Percentiles rank a stretch among this genome's conserved stretches.
Evolutionary conservation across 2,797 vertebrate genomes (phyloP).

Genomic region (Silurus lanzhouensis): DNA sequence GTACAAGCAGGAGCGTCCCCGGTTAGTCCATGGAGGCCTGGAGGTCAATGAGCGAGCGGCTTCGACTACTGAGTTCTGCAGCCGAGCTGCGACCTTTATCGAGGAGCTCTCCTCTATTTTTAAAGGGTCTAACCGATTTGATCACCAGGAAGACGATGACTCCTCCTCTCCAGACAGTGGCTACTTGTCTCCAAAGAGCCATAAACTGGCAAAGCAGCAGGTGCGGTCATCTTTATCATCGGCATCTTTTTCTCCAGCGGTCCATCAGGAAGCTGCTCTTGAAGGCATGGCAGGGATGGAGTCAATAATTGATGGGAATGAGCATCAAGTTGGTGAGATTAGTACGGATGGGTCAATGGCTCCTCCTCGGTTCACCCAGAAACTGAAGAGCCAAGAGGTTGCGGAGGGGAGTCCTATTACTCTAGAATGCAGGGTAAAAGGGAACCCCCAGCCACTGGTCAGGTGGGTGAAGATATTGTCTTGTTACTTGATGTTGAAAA

Average conservation of each 20-base stretch:
- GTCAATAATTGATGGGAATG: conserved; percentile 32
- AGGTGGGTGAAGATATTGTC: conserved; percentile 75
- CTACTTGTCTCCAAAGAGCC: conserved; percentile 87
- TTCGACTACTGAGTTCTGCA: conserved; percentile 83
- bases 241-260: conserved; percentile 54
- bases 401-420: conserved; percentile 87
- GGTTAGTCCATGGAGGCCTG: conserved; percentile 68
- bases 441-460: conserved; percentile 86
- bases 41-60: conserved; percentile 71
- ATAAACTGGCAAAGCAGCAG: conserved; percentile 58
- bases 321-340: conserved; percentile 48
- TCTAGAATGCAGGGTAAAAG: conserved; percentile 87
- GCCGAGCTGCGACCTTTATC: conserved; percentile 89
- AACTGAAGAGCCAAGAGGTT: conserved; percentile 94
- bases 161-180: conserved; percentile 96
- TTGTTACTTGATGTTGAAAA: not conserved
- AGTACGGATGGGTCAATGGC: conserved; percentile 63
- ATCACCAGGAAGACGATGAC: conserved; percentile 82
- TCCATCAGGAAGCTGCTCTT: conserved; percentile 61
- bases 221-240: conserved; percentile 64
- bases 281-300: conserved; percentile 30
- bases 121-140: conserved; percentile 79
- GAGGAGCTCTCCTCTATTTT: conserved; percentile 97
- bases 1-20: conserved; percentile 81
- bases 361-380: conserved; percentile 88